phyloP scores from a whole-genome alignment of 2,113 vertebrate species.

The Pycnonotus jocosus region DNA sequence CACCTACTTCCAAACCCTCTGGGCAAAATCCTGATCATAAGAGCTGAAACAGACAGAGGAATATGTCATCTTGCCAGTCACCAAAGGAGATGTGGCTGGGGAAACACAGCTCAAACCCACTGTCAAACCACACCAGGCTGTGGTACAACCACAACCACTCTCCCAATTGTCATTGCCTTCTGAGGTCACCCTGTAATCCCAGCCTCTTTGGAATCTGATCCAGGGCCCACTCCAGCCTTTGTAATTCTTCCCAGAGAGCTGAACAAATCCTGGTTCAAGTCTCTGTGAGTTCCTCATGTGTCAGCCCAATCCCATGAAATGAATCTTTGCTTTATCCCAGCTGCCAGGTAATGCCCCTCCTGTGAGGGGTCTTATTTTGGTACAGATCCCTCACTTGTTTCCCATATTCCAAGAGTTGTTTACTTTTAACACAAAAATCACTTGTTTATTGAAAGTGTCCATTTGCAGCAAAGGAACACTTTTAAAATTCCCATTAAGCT shows the following conservation, averaged over 20 bases:
- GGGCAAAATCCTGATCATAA: neutral
- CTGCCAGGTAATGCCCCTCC: neutral
- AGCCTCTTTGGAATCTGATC: neutral
- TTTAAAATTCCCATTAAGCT: constrained; percentile 19
- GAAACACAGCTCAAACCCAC: neutral
- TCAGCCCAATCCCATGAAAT: neutral
- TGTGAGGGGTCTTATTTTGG: neutral
- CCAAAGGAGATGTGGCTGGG: neutral
- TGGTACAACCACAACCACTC: neutral
- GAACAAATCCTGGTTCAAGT: neutral
- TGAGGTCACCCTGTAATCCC: neutral
- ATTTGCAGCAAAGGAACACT: neutral
- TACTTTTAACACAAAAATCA: neutral
- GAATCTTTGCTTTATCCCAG: neutral
- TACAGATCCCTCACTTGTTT: neutral
- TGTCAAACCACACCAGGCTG: neutral
- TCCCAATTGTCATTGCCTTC: neutral
- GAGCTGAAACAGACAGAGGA: neutral
- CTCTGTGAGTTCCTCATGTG: neutral
- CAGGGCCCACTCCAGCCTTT: neutral
- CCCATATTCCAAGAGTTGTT: neutral
- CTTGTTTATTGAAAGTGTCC: neutral
- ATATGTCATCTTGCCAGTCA: neutral
- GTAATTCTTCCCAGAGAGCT: neutral
- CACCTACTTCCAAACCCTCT: neutral